phyloP scores from a whole-genome alignment of 2,797 vertebrate species.

The Telmatherina bonti region DNA sequence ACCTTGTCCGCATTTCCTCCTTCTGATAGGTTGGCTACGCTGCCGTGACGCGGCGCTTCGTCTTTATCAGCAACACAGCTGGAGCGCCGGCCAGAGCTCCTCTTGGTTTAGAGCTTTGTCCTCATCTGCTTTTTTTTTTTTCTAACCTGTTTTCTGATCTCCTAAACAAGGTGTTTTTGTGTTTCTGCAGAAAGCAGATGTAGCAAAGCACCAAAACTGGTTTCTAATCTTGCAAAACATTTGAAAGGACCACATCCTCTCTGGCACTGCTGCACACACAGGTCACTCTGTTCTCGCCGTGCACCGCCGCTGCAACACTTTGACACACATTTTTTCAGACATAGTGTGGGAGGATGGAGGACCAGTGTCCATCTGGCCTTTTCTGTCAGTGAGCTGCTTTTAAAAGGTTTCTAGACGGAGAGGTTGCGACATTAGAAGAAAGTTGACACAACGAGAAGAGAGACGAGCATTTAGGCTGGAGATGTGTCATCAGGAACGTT shows the following conservation, averaged over 20 bases:
- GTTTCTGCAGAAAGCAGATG: conserved; percentile 5
- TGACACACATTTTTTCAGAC: conserved; percentile 39
- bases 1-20: conserved; percentile 67
- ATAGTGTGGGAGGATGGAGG: conserved; percentile 12
- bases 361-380: conserved; percentile 36
- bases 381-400: conserved; percentile 3
- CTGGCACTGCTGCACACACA: conserved; percentile 5
- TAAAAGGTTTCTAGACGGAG: no score
- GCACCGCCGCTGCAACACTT: conserved; percentile 25
- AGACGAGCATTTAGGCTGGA: conserved; percentile 32
- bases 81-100: neutral
- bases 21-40: conserved; percentile 42
- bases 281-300: conserved; percentile 41
- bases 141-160: neutral
- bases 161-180: neutral
- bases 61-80: conserved; percentile 39
- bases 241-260: conserved; percentile 59
- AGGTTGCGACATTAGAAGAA: conserved; percentile 8
- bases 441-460: conserved; percentile 19
- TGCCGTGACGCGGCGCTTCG: neutral
- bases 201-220: conserved; percentile 7
- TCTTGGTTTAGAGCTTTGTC: neutral
- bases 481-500: conserved; percentile 40
- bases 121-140: neutral
- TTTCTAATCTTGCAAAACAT: conserved; percentile 48